Evolutionary conservation across 1,140 invertebrate genomes (phyloP).

Genomic region (Ceratina australensis): DNA sequence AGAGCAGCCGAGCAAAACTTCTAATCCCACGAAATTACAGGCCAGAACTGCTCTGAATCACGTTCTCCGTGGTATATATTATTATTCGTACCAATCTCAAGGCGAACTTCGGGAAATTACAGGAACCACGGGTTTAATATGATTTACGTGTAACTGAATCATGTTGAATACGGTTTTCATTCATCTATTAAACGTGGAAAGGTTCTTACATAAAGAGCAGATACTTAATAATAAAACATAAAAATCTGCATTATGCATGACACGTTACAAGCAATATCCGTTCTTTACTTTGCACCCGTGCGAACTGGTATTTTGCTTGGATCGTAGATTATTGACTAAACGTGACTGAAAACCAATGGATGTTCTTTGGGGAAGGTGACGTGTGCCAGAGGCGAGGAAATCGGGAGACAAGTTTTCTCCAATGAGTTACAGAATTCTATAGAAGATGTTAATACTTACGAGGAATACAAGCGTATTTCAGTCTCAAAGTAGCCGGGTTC

Average conservation of each 20-base stretch:
- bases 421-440: background rate
- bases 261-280: slow-evolving; percentile 18
- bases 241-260: slow-evolving; percentile 5
- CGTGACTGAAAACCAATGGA: slow-evolving; percentile 37
- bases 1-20: background rate
- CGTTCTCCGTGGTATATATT: background rate
- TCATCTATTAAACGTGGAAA: too few species aligned
- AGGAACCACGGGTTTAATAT: background rate
- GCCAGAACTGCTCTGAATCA: background rate
- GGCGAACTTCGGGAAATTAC: background rate
- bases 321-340: slow-evolving; percentile 42
- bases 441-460: slow-evolving; percentile 60
- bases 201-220: too few species aligned
- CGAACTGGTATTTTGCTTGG: background rate
- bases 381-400: background rate
- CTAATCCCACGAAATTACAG: background rate
- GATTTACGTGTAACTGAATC: too few species aligned
- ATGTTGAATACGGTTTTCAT: too few species aligned
- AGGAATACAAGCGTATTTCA: slow-evolving; percentile 77
- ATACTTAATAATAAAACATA: too few species aligned
- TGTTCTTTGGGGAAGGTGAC: background rate
- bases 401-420: background rate
- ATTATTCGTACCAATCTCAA: background rate
- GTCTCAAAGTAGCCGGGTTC: slow-evolving; percentile 71
- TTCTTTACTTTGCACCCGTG: background rate